Conservation (phyloP, 1,140 invertebrate genomes). For the Mizuhopecten yessoensis region DNA sequence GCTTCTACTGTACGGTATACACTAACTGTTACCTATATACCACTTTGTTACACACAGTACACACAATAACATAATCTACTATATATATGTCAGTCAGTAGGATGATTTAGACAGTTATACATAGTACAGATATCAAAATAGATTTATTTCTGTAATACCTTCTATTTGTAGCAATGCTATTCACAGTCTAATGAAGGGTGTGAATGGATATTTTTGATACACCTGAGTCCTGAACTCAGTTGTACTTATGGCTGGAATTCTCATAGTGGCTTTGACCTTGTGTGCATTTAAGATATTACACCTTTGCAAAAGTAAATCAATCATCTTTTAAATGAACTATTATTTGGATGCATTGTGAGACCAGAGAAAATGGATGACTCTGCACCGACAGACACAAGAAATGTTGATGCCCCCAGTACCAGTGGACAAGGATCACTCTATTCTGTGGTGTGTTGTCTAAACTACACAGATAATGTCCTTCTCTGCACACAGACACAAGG, state of each 20-base stretch:
- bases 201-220: slow-evolving; percentile 4
- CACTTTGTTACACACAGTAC: not conserved
- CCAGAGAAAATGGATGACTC: not conserved
- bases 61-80: not conserved
- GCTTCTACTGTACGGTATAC: not conserved
- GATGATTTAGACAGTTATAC: slow-evolving; percentile 16
- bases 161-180: not conserved
- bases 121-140: slow-evolving; percentile 27
- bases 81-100: not conserved
- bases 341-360: not conserved
- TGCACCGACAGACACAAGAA: not conserved
- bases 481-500: not conserved
- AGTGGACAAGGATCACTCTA: too few relatives aligned
- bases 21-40: not conserved
- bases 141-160: not conserved
- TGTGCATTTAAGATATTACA: not conserved
- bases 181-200: not conserved
- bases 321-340: not conserved
- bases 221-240: not conserved
- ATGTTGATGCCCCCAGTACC: too few relatives aligned
- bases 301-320: not conserved
- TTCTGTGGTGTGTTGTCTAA: too few relatives aligned
- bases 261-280: not conserved
- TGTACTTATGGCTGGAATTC: not conserved
- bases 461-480: not conserved